Base-by-base conservation (phyloP, 2,888 invertebrate genomes). In the Nomada ferruginata region DNA sequence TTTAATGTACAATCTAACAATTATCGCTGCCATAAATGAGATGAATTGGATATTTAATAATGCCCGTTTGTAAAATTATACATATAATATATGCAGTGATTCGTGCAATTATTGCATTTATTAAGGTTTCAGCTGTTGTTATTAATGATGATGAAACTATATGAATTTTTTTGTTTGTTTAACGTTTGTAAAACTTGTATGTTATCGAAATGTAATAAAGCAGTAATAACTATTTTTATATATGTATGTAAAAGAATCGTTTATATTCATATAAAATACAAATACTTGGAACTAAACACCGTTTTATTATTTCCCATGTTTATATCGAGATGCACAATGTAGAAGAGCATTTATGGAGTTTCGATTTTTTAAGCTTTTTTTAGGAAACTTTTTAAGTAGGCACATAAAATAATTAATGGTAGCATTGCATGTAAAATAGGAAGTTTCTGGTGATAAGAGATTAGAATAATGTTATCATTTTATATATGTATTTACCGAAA, bases 211-310 rank as follows among this genome's bases (percentile, higher is more conserved):
- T 84, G 79, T 84, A 79, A 84, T 84, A 84, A 89, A 90, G 88
- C 87, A 89, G 86, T 90, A 90, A 88, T 36, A 36, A 36, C 36
- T 36, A 36, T 36, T 90, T 91, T 91, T 91, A 84, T 91, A 91
- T 85, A 82, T 85, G 72, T 83, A 86, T 90, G 82, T 87, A 88
- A 84, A 84, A 81, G 83, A 76, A 83, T 80, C 59, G 73, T 83
- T 78, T 77, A 86, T 80, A 88, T 84, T 86, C 83, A 84, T 88
- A 88, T 64, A 75, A 78, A 87, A 85, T 82, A 88, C 82, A 86
- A 64, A 75, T 63, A 76, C 29, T 75, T 77, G 47, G 64, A 88
- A 87, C 18, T 68, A 10, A 79, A 57, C 11, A 13, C 65, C 53
- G 42, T 76, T 66, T 61, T 26, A 70, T 65, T 42, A 23, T 29